Base-by-base conservation (phyloP, 2,888 invertebrate species). In the Lamellibrachia satsuma region DNA sequence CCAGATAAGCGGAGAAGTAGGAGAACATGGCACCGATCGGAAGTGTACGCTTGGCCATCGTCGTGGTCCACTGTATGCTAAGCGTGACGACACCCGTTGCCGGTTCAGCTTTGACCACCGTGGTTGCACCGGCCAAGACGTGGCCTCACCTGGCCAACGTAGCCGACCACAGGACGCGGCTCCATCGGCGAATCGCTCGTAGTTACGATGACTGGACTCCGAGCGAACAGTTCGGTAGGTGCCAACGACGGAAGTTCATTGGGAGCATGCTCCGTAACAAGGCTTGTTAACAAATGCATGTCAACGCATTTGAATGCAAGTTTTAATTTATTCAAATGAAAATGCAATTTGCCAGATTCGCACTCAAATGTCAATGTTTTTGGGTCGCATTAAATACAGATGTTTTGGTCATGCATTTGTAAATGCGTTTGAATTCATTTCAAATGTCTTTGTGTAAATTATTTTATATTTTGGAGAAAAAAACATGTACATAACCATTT, bases 41-140 rank as follows among this genome's bases (percentile, higher is more conserved):
- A 75, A n/a, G 75, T 22, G 75, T 75, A n/a, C 22, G 75, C 75
- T 75, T 75, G 22, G 75, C 75, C 75, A 75, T 75, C 22, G 75
- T 75, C 75, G 75, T 75, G 22, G 22, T 75, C 75, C 75, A 75
- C 75, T 75, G 75, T 75, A 75, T 75, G 75, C n/a, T 75, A n/a
- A 75, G 75, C 22, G n/a, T 75, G 75, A 75, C 75, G 75, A 75
- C 22, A 22, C 2, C 75, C 15, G 22, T 22, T 75, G 75, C 22
- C 6, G 75, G 22, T 22, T 15, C 22, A 75, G 75, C n/a, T 6
- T 15, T 75, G 15, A 75, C 11, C 15, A 15, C 75, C 11, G 15
- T 22, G 75, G 75, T 75, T 15, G 75, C 75, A n/a, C 75, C 75
- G 4, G 75, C 75, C 75, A 75, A 75, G 75, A 75, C 75, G 22